Evolutionary conservation across 2,888 invertebrate genomes (phyloP).

Genomic region (Proisotoma minuta): DNA sequence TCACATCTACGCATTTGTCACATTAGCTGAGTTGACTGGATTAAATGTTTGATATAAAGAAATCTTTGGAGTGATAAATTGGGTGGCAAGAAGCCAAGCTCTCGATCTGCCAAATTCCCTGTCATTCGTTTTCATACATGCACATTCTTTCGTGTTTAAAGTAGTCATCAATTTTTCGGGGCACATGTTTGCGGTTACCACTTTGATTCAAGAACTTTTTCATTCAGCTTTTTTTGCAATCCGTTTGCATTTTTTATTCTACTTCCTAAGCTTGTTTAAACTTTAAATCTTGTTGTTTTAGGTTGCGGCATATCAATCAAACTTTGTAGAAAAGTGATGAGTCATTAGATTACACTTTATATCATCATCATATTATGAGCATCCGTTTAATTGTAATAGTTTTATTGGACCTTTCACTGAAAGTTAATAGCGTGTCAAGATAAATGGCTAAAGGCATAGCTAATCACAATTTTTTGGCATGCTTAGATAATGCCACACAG

Average conservation of each 20-base stretch:
- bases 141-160: background rate
- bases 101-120: background rate
- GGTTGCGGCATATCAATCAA: background rate
- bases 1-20: constrained; percentile 3
- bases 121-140: background rate
- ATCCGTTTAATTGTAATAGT: no score
- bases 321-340: background rate
- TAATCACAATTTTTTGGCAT: no score
- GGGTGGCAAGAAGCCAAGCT: constrained; percentile 1
- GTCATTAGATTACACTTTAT: background rate
- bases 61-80: background rate
- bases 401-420: no score
- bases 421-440: no score
- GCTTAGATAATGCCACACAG: background rate
- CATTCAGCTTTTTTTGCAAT: background rate
- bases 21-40: background rate
- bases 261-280: background rate
- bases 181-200: background rate
- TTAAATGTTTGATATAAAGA: background rate
- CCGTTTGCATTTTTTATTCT: background rate
- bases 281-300: background rate
- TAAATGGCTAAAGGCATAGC: background rate
- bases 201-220: background rate
- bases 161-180: background rate
- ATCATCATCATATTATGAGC: no score